phyloP scores from a whole-genome alignment of 2,113 vertebrate species.

The Guaruba guarouba region DNA sequence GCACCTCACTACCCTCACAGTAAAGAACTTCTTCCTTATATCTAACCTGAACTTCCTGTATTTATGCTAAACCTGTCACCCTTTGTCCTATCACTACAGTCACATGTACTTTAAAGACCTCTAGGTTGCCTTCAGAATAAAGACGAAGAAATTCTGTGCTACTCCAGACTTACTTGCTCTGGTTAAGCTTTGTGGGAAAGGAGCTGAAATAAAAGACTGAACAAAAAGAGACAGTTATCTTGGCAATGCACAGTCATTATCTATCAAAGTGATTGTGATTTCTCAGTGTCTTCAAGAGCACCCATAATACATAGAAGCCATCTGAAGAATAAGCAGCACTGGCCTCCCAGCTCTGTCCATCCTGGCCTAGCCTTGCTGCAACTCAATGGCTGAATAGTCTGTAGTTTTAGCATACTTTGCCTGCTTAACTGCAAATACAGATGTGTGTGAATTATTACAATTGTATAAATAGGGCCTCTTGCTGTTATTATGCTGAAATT shows the following conservation, averaged over 20 bases:
- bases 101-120: background rate
- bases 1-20: background rate
- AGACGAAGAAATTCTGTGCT: background rate
- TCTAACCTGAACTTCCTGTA: background rate
- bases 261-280: background rate
- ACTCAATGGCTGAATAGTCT: background rate
- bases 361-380: background rate
- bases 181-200: background rate
- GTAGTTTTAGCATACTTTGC: background rate
- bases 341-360: background rate
- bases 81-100: background rate
- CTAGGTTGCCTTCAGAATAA: background rate
- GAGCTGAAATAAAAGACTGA: background rate
- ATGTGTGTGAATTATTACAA: background rate
- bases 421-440: background rate
- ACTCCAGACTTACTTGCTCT: fast-evolving
- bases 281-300: background rate
- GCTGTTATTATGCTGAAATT: background rate
- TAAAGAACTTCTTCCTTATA: background rate
- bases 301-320: background rate
- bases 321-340: background rate
- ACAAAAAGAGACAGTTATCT: background rate
- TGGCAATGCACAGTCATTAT: background rate
- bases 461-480: background rate
- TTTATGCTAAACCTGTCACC: background rate